Conservation (phyloP, 2,113 vertebrate species). For the Tautogolabrus adspersus region DNA sequence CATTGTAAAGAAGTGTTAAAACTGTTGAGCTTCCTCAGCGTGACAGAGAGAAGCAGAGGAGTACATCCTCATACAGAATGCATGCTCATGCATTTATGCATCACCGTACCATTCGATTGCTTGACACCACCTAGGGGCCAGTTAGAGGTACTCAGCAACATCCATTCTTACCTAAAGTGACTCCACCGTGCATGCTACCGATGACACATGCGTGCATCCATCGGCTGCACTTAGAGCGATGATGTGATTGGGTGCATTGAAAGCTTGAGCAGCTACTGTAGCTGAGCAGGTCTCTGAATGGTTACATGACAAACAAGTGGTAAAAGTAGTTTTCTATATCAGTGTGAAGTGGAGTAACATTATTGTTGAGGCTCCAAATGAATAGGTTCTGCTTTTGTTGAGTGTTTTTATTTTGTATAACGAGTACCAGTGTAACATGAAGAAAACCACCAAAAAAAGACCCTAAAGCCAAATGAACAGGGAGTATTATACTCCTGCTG, state of each 20-base stretch:
- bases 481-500: background rate
- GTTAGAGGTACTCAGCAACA: slow-evolving; percentile 31
- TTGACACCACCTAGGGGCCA: slow-evolving; percentile 19
- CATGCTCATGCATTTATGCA: slow-evolving; percentile 19
- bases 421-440: background rate
- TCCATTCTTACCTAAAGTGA: slow-evolving; percentile 19
- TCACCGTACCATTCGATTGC: slow-evolving; percentile 28
- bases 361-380: background rate
- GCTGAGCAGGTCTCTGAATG: slow-evolving; percentile 14
- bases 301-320: background rate
- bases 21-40: slow-evolving; percentile 9
- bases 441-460: background rate
- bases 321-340: slow-evolving; percentile 14
- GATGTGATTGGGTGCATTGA: background rate
- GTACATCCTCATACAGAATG: slow-evolving; percentile 12
- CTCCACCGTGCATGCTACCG: background rate
- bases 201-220: background rate
- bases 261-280: slow-evolving; percentile 6
- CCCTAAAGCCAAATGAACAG: background rate
- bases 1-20: background rate
- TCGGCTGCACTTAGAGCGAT: slow-evolving; percentile 3
- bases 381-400: background rate
- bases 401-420: background rate
- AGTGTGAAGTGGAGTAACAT: slow-evolving; percentile 1
- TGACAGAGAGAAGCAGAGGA: slow-evolving; percentile 9